These are phyloP conservation scores for Allacma fusca DNA, from an alignment of 2,888 invertebrate species.

Conservation along the genomic window DNA sequence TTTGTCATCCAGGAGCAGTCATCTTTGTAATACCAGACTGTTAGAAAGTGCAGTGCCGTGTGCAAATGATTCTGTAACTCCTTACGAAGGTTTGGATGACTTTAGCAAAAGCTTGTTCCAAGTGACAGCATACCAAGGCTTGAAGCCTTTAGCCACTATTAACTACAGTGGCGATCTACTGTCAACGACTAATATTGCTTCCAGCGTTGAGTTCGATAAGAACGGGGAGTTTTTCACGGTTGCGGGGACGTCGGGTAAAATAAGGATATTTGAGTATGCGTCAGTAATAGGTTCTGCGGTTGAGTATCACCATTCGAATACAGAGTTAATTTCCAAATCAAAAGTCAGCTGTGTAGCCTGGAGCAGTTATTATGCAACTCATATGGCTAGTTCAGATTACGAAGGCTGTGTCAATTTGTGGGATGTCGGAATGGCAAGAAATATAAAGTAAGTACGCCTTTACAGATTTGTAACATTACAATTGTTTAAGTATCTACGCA, in stretches of 20 bases:
- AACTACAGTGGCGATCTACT: conserved; percentile 90
- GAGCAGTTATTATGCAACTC: conserved; percentile 89
- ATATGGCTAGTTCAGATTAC: conserved; percentile 90
- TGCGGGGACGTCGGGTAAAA: conserved; percentile 92
- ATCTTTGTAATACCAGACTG: conserved; percentile 76
- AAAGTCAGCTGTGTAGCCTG: conserved; percentile 95
- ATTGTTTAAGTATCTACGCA: no score
- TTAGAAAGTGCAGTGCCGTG: conserved; percentile 69
- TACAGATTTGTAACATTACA: no score
- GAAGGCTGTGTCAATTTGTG: conserved; percentile 93
- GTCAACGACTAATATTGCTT: conserved; percentile 84
- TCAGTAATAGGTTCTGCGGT: conserved; percentile 84
- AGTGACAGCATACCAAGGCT: conserved; percentile 80
- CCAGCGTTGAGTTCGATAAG: conserved; percentile 94
- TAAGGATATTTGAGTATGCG: conserved; percentile 91
- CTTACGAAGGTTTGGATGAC: conserved; percentile 68
- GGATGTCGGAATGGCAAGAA: conserved; percentile 83
- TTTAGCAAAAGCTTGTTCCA: conserved; percentile 87
- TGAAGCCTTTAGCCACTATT: conserved; percentile 83
- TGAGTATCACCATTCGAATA: conserved; percentile 90
- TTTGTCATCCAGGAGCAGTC: no score
- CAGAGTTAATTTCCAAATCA: conserved; percentile 89
- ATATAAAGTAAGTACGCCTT: conserved; percentile 67
- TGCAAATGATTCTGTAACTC: conserved; percentile 57
- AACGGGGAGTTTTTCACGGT: conserved; percentile 95